These are phyloP conservation scores for Lithophane socia DNA, from an alignment of 2,888 invertebrate species.

Conservation along the genomic window DNA sequence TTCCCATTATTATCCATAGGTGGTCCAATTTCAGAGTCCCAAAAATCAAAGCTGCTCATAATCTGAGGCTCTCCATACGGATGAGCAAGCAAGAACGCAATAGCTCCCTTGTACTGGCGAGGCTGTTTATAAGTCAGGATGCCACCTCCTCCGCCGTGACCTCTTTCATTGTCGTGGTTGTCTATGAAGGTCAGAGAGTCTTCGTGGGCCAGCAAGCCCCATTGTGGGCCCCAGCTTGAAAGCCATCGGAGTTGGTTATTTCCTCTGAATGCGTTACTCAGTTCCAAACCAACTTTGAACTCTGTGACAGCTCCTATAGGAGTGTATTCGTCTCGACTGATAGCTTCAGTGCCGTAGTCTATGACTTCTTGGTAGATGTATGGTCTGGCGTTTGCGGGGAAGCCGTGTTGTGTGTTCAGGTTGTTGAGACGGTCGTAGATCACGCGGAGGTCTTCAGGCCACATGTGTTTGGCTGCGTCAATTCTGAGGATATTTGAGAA, in stretches of 20 bases:
- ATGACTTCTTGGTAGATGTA: slow-evolving; percentile 95
- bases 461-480: slow-evolving; percentile 95
- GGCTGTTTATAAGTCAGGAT: slow-evolving; percentile 92
- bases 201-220: slow-evolving; percentile 90
- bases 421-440: slow-evolving; percentile 92
- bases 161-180: slow-evolving; percentile 96
- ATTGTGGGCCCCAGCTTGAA: slow-evolving; percentile 91
- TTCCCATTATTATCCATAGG: slow-evolving; percentile 91
- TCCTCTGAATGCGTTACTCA: slow-evolving; percentile 82
- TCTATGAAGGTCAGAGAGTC: slow-evolving; percentile 94
- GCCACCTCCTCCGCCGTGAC: slow-evolving; percentile 89
- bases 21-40: slow-evolving; percentile 91
- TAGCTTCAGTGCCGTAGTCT: slow-evolving; percentile 91
- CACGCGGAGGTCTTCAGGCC: slow-evolving; percentile 92
- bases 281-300: slow-evolving; percentile 87
- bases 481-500: slow-evolving; percentile 83
- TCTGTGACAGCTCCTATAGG: slow-evolving; percentile 93
- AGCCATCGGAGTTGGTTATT: slow-evolving; percentile 91
- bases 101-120: slow-evolving; percentile 93
- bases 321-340: slow-evolving; percentile 89
- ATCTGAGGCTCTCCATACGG: slow-evolving; percentile 95
- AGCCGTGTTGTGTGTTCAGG: slow-evolving; percentile 91
- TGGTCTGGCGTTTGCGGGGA: slow-evolving; percentile 91
- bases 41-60: slow-evolving; percentile 96
- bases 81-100: slow-evolving; percentile 96